These are phyloP conservation scores for Mionectes macconnelli DNA, from an alignment of 2,113 vertebrate species.

Conservation along the genomic window DNA sequence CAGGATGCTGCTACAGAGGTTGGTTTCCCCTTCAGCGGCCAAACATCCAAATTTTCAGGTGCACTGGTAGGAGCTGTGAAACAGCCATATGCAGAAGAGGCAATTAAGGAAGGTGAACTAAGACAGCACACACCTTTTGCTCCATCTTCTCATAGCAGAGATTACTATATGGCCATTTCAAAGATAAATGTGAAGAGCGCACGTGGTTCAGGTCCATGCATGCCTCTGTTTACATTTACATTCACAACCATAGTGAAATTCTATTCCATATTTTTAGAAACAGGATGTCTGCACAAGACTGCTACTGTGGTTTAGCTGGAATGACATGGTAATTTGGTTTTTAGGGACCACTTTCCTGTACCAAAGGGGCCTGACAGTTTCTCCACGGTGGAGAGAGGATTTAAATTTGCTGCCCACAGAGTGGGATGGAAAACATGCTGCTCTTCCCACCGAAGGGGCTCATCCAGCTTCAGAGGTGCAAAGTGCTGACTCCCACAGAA, in stretches of 20 bases:
- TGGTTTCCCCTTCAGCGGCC: constrained; percentile 85
- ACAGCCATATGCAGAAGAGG: neutral
- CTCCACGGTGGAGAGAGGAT: neutral
- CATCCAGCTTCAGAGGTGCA: neutral
- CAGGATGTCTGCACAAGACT: neutral
- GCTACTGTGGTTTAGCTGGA: neutral
- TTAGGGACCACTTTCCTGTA: neutral
- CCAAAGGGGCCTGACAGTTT: neutral
- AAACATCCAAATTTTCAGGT: constrained; percentile 92
- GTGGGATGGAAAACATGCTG: neutral
- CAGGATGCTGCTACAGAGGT: constrained; percentile 90
- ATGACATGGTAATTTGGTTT: rapidly evolving
- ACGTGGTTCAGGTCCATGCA: neutral
- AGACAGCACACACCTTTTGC: neutral
- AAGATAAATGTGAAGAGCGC: neutral
- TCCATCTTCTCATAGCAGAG: neutral
- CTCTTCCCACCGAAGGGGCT: neutral
- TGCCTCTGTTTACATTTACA: neutral
- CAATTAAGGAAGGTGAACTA: neutral
- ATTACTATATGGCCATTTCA: neutral
- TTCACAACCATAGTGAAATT: neutral
- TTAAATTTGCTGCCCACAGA: neutral
- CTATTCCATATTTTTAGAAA: neutral
- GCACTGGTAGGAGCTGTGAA: constrained; percentile 86
- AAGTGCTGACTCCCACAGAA: neutral